Percentiles rank a stretch among this genome's conserved stretches.
phyloP scores from a whole-genome alignment of 2,797 vertebrate genomes.

The Argya squamiceps region DNA sequence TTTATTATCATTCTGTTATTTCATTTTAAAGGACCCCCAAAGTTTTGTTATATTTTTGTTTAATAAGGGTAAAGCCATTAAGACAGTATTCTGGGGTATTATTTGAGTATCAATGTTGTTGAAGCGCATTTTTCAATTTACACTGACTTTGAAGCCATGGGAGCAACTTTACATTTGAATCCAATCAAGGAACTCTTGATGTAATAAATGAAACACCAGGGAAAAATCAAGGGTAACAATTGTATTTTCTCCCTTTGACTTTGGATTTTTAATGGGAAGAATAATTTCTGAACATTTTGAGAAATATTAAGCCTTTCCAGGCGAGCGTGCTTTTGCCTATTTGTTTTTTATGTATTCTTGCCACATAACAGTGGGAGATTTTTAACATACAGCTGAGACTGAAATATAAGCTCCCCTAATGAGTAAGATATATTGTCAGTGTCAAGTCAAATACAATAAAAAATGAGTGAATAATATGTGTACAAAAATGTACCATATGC shows the following conservation, averaged over 20 bases:
- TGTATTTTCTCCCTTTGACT: conserved; percentile 60
- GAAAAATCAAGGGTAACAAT: conserved; percentile 64
- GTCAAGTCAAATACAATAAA: conserved; percentile 67
- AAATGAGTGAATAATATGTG: conserved; percentile 55
- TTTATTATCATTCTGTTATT: not conserved
- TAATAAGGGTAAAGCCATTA: conserved; percentile 21
- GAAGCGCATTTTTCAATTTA: conserved; percentile 55
- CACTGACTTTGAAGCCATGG: conserved; percentile 61
- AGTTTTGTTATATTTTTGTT: conserved; percentile 47
- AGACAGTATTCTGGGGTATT: conserved; percentile 17
- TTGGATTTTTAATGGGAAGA: conserved; percentile 51
- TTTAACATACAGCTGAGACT: conserved; percentile 63
- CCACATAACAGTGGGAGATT: conserved; percentile 54
- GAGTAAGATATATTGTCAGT: conserved; percentile 61
- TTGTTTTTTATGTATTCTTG: conserved; percentile 45
- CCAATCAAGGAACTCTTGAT: conserved; percentile 61
- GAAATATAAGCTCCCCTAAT: conserved; percentile 67
- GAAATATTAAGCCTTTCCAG: conserved; percentile 26
- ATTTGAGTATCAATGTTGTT: conserved; percentile 48
- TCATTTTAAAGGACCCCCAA: conserved; percentile 36
- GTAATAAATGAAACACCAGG: conserved; percentile 64
- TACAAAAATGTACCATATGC: conserved; percentile 54
- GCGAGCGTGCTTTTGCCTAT: not conserved
- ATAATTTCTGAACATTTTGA: conserved; percentile 25
- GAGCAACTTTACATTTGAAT: conserved; percentile 66